These are phyloP conservation scores for Dolomedes plantarius DNA, from an alignment of 2,888 invertebrate genomes.

Conservation along the genomic window DNA sequence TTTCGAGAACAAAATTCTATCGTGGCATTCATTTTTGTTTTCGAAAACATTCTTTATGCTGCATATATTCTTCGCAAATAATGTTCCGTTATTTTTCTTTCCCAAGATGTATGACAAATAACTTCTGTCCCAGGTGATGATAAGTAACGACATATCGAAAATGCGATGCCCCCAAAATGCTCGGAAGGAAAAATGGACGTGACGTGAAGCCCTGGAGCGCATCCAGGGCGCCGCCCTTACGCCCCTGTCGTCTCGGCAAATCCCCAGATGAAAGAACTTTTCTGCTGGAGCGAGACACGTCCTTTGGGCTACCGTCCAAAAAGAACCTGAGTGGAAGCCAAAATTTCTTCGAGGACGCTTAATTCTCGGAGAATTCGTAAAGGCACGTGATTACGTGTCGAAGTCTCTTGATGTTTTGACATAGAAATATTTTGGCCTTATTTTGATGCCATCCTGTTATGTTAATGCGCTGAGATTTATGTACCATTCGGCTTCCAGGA, in stretches of 20 bases:
- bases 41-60: no score
- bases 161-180: not conserved
- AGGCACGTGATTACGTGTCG: not conserved
- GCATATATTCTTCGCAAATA: no score
- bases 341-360: not conserved
- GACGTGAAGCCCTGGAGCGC: conserved; percentile 13
- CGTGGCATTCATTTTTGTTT: no score
- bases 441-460: no score
- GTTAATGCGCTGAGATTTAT: no score
- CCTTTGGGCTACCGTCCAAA: conserved; percentile 33
- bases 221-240: conserved; percentile 19
- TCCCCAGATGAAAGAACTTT: conserved; percentile 3
- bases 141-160: not conserved
- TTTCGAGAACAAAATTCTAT: no score
- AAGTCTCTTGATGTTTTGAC: not conserved
- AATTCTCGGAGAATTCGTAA: not conserved
- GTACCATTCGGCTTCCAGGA: no score
- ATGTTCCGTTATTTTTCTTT: not conserved
- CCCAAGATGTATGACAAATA: not conserved
- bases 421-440: no score
- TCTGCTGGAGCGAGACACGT: not conserved
- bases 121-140: conserved; percentile 17
- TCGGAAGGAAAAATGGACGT: not conserved
- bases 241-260: conserved; percentile 4
- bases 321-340: conserved; percentile 12